Conservation (phyloP, 2,113 vertebrate genomes). For the Cavia aperea region DNA sequence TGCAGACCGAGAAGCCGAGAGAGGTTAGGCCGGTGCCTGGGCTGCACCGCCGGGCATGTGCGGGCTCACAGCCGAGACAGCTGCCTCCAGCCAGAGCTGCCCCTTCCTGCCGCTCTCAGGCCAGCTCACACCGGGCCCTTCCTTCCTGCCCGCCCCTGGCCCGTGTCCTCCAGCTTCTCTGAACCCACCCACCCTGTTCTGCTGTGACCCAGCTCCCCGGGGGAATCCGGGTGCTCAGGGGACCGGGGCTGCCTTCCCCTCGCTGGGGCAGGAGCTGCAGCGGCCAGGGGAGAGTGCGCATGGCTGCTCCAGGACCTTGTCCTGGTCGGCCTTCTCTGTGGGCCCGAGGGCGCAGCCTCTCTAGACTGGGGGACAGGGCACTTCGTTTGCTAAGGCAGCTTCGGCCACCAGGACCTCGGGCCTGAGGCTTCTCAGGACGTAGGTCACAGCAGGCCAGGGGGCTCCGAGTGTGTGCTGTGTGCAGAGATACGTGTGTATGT, state of each 20-base stretch:
- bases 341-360: too few relatives aligned
- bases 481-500: background rate
- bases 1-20: background rate
- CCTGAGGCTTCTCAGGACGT: too few relatives aligned
- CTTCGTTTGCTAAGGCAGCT: background rate
- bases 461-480: too few relatives aligned
- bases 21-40: too few relatives aligned
- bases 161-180: background rate
- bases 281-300: too few relatives aligned
- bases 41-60: too few relatives aligned
- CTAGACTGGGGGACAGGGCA: background rate
- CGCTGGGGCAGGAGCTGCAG: background rate
- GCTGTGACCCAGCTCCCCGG: background rate
- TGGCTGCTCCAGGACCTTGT: too few relatives aligned
- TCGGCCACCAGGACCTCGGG: background rate
- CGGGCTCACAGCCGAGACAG: too few relatives aligned
- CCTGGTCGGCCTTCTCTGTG: too few relatives aligned
- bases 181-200: background rate
- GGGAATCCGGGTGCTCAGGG: background rate
- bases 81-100: background rate
- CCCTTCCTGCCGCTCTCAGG: background rate
- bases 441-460: background rate
- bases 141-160: background rate
- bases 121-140: background rate
- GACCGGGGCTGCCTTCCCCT: background rate